phyloP scores from a whole-genome alignment of 92 coral and sea anemone species.

The Nematostella vectensis region DNA sequence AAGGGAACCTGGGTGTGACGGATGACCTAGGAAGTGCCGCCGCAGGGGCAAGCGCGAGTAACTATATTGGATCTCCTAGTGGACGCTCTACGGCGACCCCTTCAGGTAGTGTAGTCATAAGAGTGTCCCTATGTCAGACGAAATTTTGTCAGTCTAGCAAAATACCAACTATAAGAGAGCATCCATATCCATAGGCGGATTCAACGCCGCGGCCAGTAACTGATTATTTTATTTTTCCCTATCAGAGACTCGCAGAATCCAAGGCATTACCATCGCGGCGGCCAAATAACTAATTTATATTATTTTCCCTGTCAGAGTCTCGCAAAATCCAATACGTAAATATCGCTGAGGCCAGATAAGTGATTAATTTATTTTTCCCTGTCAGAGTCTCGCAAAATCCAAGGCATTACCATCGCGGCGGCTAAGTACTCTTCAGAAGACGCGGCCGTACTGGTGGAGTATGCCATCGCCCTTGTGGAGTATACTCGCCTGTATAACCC shows the following conservation, averaged over 20 bases:
- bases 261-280: too few species aligned
- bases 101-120: constrained; percentile 24
- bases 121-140: too few species aligned
- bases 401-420: constrained; percentile 84
- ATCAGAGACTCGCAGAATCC: too few species aligned
- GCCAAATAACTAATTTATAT: too few species aligned
- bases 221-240: too few species aligned
- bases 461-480: constrained; percentile 70
- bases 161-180: too few species aligned
- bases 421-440: constrained; percentile 96
- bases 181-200: too few species aligned
- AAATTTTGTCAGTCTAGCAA: too few species aligned
- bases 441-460: constrained; percentile 90
- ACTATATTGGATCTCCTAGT: constrained; percentile 33
- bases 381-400: constrained; percentile 18
- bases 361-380: too few species aligned
- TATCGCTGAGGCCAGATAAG: constrained; percentile 81
- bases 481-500: constrained; percentile 74
- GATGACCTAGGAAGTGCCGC: constrained; percentile 69
- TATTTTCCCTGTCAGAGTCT: too few species aligned
- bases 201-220: too few species aligned
- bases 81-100: constrained; percentile 23
- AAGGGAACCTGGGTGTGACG: constrained; percentile 71
- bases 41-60: constrained; percentile 84
- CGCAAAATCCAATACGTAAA: too few species aligned